Evolutionary conservation across 2,797 vertebrate species (phyloP).

Genomic region (Leuciscus waleckii): DNA sequence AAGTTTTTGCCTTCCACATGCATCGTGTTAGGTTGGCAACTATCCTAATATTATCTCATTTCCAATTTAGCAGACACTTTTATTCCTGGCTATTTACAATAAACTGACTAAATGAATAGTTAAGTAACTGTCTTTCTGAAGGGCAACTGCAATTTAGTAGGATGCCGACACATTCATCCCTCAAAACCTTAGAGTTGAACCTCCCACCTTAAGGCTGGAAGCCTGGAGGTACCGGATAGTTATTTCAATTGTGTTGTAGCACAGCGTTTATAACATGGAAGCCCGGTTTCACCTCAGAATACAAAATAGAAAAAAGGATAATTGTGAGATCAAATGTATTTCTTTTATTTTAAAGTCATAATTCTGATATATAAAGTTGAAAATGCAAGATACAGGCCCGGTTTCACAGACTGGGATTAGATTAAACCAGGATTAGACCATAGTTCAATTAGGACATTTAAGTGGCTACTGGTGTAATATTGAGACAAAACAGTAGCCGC

Average conservation of each 20-base stretch:
- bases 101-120: conserved; percentile 12
- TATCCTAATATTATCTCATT: background rate
- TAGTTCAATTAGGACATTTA: too few species aligned
- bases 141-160: background rate
- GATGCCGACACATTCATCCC: background rate
- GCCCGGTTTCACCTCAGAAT: background rate
- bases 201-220: background rate
- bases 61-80: conserved; percentile 3
- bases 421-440: too few species aligned
- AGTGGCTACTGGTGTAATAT: too few species aligned
- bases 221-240: background rate
- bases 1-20: background rate
- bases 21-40: conserved; percentile 6
- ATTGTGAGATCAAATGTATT: background rate
- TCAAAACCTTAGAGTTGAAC: background rate
- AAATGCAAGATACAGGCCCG: background rate
- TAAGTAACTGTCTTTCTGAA: background rate
- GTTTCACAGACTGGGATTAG: too few species aligned
- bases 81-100: conserved; percentile 3
- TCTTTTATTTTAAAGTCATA: background rate
- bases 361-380: background rate
- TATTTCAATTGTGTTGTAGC: background rate
- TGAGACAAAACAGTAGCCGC: too few species aligned
- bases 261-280: background rate
- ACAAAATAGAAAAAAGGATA: background rate